Evolutionary conservation across 2,113 vertebrate species (phyloP).

Genomic region (Myodes glareolus): DNA sequence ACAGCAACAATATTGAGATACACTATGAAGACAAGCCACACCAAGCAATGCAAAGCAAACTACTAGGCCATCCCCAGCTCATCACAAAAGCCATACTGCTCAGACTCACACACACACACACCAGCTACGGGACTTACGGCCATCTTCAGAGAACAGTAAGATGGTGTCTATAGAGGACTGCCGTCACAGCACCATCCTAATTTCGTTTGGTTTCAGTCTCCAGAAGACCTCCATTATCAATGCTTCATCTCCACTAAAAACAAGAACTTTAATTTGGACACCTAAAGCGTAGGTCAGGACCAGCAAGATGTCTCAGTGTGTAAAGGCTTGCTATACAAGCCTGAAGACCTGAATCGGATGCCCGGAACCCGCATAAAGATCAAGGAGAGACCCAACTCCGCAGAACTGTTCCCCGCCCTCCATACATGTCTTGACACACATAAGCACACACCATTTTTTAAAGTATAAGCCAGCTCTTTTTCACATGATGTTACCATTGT

Average conservation of each 20-base stretch:
- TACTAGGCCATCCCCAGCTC: not conserved
- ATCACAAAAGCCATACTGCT: not conserved
- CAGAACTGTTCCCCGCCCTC: not conserved
- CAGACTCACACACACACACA: not conserved
- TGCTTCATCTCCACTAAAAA: slow-evolving; percentile 19
- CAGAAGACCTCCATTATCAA: slow-evolving; percentile 9
- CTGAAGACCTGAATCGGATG: not conserved
- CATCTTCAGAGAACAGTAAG: slow-evolving; percentile 10
- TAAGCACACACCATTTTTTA: not conserved
- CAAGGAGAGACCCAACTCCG: no score
- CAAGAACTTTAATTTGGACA: slow-evolving; percentile 25
- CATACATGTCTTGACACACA: not conserved
- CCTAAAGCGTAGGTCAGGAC: not conserved
- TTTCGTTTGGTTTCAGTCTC: slow-evolving; percentile 5
- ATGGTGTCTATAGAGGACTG: not conserved
- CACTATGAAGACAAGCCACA: not conserved
- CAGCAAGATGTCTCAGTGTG: not conserved
- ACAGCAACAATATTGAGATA: not conserved
- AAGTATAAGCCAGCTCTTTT: not conserved
- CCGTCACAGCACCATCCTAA: not conserved
- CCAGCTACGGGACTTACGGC: not conserved
- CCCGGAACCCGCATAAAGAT: not conserved
- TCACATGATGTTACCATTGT: not conserved
- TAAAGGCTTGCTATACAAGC: not conserved
- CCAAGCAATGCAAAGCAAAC: not conserved